These are phyloP conservation scores for Synergus gifuensis DNA, from an alignment of 2,888 invertebrate species.

Conservation along the genomic window DNA sequence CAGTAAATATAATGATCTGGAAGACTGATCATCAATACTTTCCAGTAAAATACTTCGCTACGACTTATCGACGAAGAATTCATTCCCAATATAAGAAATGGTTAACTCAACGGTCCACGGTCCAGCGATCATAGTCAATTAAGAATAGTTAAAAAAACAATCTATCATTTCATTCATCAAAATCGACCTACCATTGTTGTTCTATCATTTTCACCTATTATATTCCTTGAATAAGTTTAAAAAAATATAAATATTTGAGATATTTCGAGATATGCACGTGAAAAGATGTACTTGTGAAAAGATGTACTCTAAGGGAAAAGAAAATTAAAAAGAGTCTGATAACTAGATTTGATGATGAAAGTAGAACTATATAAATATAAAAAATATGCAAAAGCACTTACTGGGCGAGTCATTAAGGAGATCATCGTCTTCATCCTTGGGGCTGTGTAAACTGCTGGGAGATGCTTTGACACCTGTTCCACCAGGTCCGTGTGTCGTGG, in stretches of 20 bases:
- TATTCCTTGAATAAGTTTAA: background rate
- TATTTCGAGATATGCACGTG: background rate
- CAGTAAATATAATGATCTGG: background rate
- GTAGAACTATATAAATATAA: too few relatives aligned
- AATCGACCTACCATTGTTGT: background rate
- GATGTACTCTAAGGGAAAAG: background rate
- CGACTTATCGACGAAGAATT: background rate
- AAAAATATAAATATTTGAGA: background rate
- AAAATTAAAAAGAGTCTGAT: background rate
- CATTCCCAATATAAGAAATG: background rate
- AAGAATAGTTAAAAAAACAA: background rate
- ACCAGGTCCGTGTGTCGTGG: conserved; percentile 84
- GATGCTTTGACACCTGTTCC: conserved; percentile 73
- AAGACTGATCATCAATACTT: background rate
- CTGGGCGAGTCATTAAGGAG: conserved; percentile 91
- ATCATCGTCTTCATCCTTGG: conserved; percentile 79
- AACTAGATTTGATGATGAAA: too few relatives aligned
- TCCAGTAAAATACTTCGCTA: background rate
- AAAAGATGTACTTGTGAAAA: background rate
- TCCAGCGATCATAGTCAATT: background rate
- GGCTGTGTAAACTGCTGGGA: conserved; percentile 77
- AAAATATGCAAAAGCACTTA: conserved; percentile 79
- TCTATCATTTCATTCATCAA: background rate
- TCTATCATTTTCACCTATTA: background rate
- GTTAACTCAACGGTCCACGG: background rate